These are phyloP conservation scores for Himalopsyche kuldschensis DNA, from an alignment of 2,888 invertebrate species.

Conservation along the genomic window DNA sequence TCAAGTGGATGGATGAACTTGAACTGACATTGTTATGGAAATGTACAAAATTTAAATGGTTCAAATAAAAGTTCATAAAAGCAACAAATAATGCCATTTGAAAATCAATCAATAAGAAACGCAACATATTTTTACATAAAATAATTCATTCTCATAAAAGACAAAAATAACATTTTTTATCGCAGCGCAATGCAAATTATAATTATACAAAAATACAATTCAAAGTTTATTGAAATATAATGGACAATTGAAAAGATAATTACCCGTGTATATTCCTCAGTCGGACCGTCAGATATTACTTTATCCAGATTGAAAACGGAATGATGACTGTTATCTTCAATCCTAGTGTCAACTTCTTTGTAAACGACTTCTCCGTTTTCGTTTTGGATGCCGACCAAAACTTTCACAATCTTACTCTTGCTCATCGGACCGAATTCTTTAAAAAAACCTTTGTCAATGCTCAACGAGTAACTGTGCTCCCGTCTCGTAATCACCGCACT, in stretches of 20 bases:
- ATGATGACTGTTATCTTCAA: neutral
- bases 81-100: too few relatives aligned
- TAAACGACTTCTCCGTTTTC: neutral
- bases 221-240: neutral
- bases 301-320: neutral
- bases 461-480: neutral
- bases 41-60: too few relatives aligned
- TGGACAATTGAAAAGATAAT: neutral
- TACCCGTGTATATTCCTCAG: neutral
- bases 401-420: neutral
- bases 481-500: neutral
- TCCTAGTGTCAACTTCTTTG: constrained; percentile 5
- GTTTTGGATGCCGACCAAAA: constrained; percentile 1
- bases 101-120: too few relatives aligned
- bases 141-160: too few relatives aligned
- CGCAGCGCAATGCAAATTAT: too few relatives aligned
- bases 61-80: too few relatives aligned
- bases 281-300: neutral
- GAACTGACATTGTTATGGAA: too few relatives aligned
- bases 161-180: too few relatives aligned
- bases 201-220: too few relatives aligned
- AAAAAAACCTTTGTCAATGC: neutral
- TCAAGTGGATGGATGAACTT: too few relatives aligned
- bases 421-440: neutral
- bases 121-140: too few relatives aligned